Evolutionary conservation across 2,888 invertebrate species (phyloP).

Genomic region (Spodoptera littoralis): DNA sequence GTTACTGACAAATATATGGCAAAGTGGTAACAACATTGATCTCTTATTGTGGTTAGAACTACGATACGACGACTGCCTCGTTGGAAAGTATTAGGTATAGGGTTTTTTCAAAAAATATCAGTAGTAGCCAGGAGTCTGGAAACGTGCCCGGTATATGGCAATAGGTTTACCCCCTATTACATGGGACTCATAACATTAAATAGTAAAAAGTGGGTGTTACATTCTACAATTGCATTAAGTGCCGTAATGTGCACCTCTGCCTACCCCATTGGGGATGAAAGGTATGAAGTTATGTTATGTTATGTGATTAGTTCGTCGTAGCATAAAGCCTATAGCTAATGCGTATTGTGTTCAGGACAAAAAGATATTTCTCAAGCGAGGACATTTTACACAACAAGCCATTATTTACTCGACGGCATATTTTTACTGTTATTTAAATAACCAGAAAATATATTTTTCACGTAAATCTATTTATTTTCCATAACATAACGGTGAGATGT

Average conservation of each 20-base stretch:
- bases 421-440: slow-evolving; percentile 22
- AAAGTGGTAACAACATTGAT: background rate
- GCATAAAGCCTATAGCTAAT: slow-evolving; percentile 20
- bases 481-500: slow-evolving; percentile 3
- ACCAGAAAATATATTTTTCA: slow-evolving; percentile 11
- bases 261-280: too few relatives aligned
- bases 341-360: slow-evolving; percentile 26
- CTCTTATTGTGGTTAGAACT: slow-evolving; percentile 21
- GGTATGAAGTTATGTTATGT: too few relatives aligned
- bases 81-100: too few relatives aligned
- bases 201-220: too few relatives aligned
- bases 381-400: slow-evolving; percentile 25
- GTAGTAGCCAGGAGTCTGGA: too few relatives aligned
- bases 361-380: slow-evolving; percentile 23
- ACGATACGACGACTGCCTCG: too few relatives aligned
- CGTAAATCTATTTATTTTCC: slow-evolving; percentile 9
- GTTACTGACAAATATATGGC: background rate
- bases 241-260: too few relatives aligned
- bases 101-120: too few relatives aligned
- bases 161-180: too few relatives aligned
- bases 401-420: slow-evolving; percentile 20
- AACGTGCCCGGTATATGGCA: too few relatives aligned
- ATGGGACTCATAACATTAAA: too few relatives aligned
- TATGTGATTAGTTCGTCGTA: slow-evolving; percentile 20
- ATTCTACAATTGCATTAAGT: too few relatives aligned